phyloP scores from a whole-genome alignment of 92 coral and sea anemone species.

The Actinernus sp. region DNA sequence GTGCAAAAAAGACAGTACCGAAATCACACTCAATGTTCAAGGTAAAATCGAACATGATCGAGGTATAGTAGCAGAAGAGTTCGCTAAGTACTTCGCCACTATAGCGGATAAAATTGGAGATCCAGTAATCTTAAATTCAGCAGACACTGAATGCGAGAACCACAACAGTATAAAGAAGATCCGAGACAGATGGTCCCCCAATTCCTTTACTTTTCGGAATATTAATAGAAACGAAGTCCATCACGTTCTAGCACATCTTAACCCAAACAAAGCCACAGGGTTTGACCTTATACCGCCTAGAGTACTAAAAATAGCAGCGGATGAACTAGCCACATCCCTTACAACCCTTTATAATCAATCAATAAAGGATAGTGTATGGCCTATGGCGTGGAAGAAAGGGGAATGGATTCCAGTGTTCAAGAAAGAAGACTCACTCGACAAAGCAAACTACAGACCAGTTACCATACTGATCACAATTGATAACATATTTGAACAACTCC shows the following conservation, averaged over 20 bases:
- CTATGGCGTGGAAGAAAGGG: constrained; percentile 24
- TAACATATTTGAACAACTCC: constrained; percentile 8
- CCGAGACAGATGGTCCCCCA: neutral
- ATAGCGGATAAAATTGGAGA: constrained; percentile 20
- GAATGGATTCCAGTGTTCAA: constrained; percentile 46
- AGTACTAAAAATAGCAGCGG: constrained; percentile 13
- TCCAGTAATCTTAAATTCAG: neutral
- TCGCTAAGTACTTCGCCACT: constrained; percentile 1
- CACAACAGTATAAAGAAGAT: neutral
- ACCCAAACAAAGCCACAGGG: constrained; percentile 19
- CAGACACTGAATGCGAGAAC: constrained; percentile 1
- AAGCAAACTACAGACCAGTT: constrained; percentile 44
- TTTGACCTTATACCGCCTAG: constrained; percentile 18
- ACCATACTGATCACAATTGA: constrained; percentile 30
- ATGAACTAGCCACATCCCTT: constrained; percentile 19
- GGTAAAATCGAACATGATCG: constrained; percentile 12
- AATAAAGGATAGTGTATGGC: constrained; percentile 16
- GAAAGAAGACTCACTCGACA: constrained; percentile 36
- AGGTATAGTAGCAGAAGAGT: no score
- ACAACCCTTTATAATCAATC: constrained; percentile 9
- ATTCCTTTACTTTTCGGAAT: constrained; percentile 3
- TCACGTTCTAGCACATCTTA: neutral
- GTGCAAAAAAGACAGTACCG: neutral
- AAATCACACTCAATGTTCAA: constrained; percentile 9
- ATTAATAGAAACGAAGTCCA: constrained; percentile 6